Conservation (phyloP, 1,140 invertebrate genomes). For the Drosophila ogumai region DNA sequence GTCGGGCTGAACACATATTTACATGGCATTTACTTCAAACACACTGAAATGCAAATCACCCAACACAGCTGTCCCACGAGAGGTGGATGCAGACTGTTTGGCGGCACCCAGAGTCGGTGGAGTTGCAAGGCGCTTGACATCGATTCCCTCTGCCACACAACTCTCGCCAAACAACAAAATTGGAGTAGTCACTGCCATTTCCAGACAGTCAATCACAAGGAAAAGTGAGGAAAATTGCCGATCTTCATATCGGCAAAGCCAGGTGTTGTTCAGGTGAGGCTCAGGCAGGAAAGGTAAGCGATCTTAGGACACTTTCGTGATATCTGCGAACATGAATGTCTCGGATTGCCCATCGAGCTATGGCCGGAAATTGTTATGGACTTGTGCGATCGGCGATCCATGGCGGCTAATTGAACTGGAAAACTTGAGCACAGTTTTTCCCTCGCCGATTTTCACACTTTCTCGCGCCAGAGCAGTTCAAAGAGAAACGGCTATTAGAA, state of each 20-base stretch:
- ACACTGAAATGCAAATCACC: slow-evolving; percentile 57
- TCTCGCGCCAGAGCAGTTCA: slow-evolving; percentile 56
- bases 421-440: slow-evolving; percentile 49
- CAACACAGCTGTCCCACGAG: slow-evolving; percentile 45
- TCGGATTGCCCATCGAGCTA: slow-evolving; percentile 32
- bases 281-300: slow-evolving; percentile 25
- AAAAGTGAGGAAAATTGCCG: slow-evolving; percentile 53
- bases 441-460: slow-evolving; percentile 52
- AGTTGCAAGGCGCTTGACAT: slow-evolving; percentile 44
- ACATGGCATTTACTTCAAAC: slow-evolving; percentile 65
- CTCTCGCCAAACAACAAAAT: slow-evolving; percentile 57
- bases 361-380: slow-evolving; percentile 58
- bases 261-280: background rate
- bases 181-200: slow-evolving; percentile 49
- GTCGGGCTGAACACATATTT: slow-evolving; percentile 60
- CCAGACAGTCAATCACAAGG: slow-evolving; percentile 58
- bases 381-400: slow-evolving; percentile 41
- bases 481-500: slow-evolving; percentile 54
- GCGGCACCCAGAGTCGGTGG: slow-evolving; percentile 30
- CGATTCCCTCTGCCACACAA: slow-evolving; percentile 35
- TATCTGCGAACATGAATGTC: slow-evolving; percentile 36
- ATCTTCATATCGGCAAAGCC: slow-evolving; percentile 36
- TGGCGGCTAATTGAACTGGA: slow-evolving; percentile 56
- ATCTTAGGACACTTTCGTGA: slow-evolving; percentile 27
- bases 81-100: slow-evolving; percentile 52